These are phyloP conservation scores for Listronotus oregonensis DNA, from an alignment of 1,140 invertebrate species.

Conservation along the genomic window DNA sequence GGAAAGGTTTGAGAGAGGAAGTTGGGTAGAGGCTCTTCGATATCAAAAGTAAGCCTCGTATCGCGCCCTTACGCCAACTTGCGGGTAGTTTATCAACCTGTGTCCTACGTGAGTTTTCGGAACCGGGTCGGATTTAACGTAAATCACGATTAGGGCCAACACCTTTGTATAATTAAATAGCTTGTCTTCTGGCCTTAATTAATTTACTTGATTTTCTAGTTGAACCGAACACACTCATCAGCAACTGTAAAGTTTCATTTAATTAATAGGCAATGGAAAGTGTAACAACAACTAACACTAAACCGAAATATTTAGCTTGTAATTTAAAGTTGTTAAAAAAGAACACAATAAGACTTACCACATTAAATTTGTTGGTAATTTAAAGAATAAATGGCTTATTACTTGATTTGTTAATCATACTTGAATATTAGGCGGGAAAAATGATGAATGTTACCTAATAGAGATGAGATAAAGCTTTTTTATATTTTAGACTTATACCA, in stretches of 20 bases:
- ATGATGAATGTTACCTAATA: too few relatives aligned
- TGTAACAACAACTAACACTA: too few relatives aligned
- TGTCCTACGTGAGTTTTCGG: slow-evolving; percentile 31
- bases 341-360: too few relatives aligned
- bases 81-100: slow-evolving; percentile 36
- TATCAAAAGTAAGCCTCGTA: slow-evolving; percentile 29
- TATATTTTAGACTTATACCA: too few relatives aligned
- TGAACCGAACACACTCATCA: background rate
- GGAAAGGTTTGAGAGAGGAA: slow-evolving; percentile 6
- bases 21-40: slow-evolving; percentile 18
- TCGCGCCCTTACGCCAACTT: slow-evolving; percentile 27
- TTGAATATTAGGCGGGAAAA: too few relatives aligned
- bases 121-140: slow-evolving; percentile 28
- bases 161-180: slow-evolving; percentile 35
- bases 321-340: too few relatives aligned
- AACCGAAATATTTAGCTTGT: too few relatives aligned
- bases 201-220: slow-evolving; percentile 22
- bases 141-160: slow-evolving; percentile 35
- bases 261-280: background rate
- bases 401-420: too few relatives aligned
- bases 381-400: too few relatives aligned
- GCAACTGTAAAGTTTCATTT: background rate
- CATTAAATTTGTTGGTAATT: too few relatives aligned
- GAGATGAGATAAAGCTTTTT: too few relatives aligned
- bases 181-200: slow-evolving; percentile 18